Conservation (phyloP, 2,888 invertebrate species). For the Kryphioiulus occultus region DNA sequence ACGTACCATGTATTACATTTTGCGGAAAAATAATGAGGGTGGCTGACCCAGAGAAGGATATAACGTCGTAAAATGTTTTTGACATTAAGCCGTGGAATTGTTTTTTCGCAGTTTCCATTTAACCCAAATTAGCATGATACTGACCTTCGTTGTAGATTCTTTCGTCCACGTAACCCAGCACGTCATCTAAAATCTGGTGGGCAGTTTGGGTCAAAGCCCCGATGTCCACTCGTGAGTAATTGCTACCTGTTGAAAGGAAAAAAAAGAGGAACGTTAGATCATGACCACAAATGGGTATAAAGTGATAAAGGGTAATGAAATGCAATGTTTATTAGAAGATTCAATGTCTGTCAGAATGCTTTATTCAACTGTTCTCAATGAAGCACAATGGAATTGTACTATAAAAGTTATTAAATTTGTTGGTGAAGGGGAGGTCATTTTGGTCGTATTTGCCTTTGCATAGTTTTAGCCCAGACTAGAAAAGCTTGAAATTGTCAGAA, state of each 20-base stretch:
- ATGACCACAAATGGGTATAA: no score
- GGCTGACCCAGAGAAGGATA: not conserved
- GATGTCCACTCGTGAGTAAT: conserved; percentile 45
- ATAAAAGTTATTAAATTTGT: no score
- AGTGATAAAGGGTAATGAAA: no score
- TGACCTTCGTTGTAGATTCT: conserved; percentile 51
- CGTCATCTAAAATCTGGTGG: conserved; percentile 46
- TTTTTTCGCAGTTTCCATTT: not conserved
- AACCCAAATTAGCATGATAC: not conserved
- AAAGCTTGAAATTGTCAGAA: no score
- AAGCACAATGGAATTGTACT: no score
- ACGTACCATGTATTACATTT: not conserved
- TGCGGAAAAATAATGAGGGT: not conserved
- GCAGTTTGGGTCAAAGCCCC: conserved; percentile 43
- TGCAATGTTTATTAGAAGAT: no score
- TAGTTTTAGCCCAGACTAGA: no score
- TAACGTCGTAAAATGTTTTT: not conserved
- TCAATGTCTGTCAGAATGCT: no score
- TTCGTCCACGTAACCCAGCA: conserved; percentile 51
- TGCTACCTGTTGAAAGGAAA: not conserved
- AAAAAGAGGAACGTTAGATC: not conserved
- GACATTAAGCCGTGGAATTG: not conserved
- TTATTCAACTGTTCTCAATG: no score
- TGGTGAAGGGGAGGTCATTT: no score
- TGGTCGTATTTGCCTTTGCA: no score